Percentiles rank a stretch among this genome's conserved stretches.
Conservation (phyloP, 2,113 vertebrate genomes). For the Gracilinanus agilis region DNA sequence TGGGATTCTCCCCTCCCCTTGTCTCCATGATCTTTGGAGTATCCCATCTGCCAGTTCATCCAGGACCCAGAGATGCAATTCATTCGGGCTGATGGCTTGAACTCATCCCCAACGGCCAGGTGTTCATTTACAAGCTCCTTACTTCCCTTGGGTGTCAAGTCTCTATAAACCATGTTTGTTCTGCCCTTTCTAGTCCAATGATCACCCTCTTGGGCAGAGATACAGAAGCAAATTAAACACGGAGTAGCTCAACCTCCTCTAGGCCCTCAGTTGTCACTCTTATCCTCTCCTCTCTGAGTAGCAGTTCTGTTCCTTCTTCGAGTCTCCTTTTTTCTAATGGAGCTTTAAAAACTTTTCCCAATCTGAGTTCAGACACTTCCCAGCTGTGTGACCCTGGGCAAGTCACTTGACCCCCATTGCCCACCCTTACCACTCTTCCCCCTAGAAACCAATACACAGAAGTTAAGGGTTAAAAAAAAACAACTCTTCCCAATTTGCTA, state of each 20-base stretch:
- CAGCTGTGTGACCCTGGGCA: no score
- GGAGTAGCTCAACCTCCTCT: background rate
- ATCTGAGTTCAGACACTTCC: no score
- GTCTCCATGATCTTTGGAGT: background rate
- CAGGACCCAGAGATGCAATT: background rate
- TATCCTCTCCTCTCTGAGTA: background rate
- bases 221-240: no score
- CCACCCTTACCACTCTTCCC: no score
- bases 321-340: background rate
- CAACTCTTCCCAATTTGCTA: background rate
- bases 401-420: no score
- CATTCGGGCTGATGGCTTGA: background rate
- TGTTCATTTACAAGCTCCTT: background rate
- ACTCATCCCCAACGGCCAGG: background rate
- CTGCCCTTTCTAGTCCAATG: background rate
- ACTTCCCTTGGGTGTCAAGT: background rate
- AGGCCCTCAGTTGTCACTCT: background rate
- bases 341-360: background rate
- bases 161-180: background rate
- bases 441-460: no score
- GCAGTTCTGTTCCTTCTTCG: background rate
- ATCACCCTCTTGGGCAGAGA: background rate
- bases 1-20: background rate
- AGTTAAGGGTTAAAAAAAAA: no score
- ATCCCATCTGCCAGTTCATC: background rate